phyloP scores from a whole-genome alignment of 2,888 invertebrate species.

The Nemapogon koenigi region DNA sequence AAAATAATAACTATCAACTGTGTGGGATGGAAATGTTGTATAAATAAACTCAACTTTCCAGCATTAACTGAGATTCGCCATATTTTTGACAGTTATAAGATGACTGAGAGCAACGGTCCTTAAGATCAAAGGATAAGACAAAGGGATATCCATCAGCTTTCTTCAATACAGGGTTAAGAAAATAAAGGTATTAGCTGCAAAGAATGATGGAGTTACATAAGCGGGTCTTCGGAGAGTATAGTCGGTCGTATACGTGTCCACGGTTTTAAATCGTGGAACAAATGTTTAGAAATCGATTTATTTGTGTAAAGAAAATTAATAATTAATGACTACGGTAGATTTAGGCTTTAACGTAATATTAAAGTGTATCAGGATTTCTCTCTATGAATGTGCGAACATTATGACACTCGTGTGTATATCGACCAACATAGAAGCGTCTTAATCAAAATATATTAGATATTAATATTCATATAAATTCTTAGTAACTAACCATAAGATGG shows the following conservation, averaged over 20 bases:
- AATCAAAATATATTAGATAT: slow-evolving; percentile 50
- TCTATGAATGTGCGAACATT: slow-evolving; percentile 62
- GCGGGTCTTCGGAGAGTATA: slow-evolving; percentile 40
- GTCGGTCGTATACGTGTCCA: slow-evolving; percentile 61
- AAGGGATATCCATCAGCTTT: slow-evolving; percentile 3
- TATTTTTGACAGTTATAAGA: too few relatives aligned
- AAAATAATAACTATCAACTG: too few relatives aligned
- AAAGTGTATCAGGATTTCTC: slow-evolving; percentile 64
- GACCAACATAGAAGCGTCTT: slow-evolving; percentile 63
- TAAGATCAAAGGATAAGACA: too few relatives aligned
- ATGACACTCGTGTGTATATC: slow-evolving; percentile 63
- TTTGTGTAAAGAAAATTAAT: slow-evolving; percentile 23
- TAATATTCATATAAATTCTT: slow-evolving; percentile 52
- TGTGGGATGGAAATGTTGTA: too few relatives aligned
- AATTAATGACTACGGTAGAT: slow-evolving; percentile 27
- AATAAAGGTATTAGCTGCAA: too few relatives aligned
- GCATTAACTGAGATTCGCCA: too few relatives aligned
- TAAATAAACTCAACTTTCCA: too few relatives aligned
- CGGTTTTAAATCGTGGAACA: slow-evolving; percentile 53
- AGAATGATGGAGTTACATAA: background rate
- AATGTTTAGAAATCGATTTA: background rate
- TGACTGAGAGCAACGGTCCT: too few relatives aligned
- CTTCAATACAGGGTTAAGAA: slow-evolving; percentile 47
- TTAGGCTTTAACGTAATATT: slow-evolving; percentile 60
- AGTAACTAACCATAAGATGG: slow-evolving; percentile 59